phyloP scores from a whole-genome alignment of 2,888 invertebrate genomes.

The Nomada goodeniana region DNA sequence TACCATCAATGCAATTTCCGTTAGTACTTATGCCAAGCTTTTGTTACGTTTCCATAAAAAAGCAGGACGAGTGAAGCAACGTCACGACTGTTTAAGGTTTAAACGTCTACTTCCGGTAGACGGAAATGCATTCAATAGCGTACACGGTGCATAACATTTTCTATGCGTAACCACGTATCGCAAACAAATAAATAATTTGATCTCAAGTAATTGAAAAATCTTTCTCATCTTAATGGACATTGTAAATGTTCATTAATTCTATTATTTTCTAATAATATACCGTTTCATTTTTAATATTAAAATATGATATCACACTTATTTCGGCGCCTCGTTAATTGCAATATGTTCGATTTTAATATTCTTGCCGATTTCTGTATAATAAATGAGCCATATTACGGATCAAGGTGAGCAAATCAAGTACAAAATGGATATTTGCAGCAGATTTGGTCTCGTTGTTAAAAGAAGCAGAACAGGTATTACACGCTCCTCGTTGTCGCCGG shows the following conservation, averaged over 20 bases:
- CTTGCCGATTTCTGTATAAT: not conserved
- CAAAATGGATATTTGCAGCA: not conserved
- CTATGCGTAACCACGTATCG: slow-evolving; percentile 4
- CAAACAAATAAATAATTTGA: slow-evolving; percentile 1
- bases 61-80: slow-evolving; percentile 1
- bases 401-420: slow-evolving; percentile 2
- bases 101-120: slow-evolving; percentile 55
- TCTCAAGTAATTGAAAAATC: not conserved
- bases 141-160: slow-evolving; percentile 47
- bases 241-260: no score
- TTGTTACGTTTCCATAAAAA: slow-evolving; percentile 27
- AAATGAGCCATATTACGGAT: not conserved
- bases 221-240: not conserved
- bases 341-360: not conserved
- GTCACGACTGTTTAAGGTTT: slow-evolving; percentile 30
- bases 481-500: not conserved
- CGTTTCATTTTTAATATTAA: no score
- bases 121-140: slow-evolving; percentile 63
- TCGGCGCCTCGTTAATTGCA: not conserved
- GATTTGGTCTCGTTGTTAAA: not conserved
- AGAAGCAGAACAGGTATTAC: not conserved
- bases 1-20: slow-evolving; percentile 23
- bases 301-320: not conserved
- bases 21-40: slow-evolving; percentile 16
- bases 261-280: no score